Evolutionary conservation across 2,888 invertebrate species (phyloP), one percentile per base, ranked within the genome.

Genomic region (Phaedon cochleariae): DNA sequence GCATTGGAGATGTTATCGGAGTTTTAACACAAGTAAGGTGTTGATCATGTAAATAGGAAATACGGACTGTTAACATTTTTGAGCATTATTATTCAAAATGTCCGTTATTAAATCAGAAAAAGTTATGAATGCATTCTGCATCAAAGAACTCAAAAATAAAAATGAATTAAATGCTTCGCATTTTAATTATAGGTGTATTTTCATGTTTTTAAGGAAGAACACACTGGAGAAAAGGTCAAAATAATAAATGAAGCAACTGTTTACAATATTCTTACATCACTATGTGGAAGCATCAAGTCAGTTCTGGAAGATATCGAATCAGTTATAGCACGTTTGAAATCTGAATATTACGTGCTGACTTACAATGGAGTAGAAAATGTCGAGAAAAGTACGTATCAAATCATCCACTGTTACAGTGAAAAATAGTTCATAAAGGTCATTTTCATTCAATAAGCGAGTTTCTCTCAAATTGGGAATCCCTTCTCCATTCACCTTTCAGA

Each of bases 231-330:
- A 51, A 72, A 73, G 12, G 81, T 83, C 37, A 81, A 82, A 70
- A 80, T 85, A 52, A 71, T 85, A 31, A 82, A 83, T 37, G 82
- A 83, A 51, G 70, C 71, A 10, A 82, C 82, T 7, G 79, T 79
- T 2, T 68, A 79, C 41, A 80, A 79, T 64, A 77, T 83, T 37
- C 80, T 85, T 53, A 76, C 79, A 26, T 72, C 79, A 26, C 69
- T 85, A n/a, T 84, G 84, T 65, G 75, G 72, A 55, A 74, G 75
- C 21, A 69, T 86, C 15, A 85, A 85, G 72, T 68, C 67, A 21
- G 74, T 82, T 57, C 72, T 85, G 59, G 84, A 84, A 64, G 83
- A 84, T 70, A 75, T 83, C 22, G 84, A 85, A 65, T 82, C 82
- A 78, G 73, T 84, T 31, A 78, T 84, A 53, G 69, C 74, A 17